Conservation (phyloP, 2,113 vertebrate genomes). For the Rhinichthys klamathensis region DNA sequence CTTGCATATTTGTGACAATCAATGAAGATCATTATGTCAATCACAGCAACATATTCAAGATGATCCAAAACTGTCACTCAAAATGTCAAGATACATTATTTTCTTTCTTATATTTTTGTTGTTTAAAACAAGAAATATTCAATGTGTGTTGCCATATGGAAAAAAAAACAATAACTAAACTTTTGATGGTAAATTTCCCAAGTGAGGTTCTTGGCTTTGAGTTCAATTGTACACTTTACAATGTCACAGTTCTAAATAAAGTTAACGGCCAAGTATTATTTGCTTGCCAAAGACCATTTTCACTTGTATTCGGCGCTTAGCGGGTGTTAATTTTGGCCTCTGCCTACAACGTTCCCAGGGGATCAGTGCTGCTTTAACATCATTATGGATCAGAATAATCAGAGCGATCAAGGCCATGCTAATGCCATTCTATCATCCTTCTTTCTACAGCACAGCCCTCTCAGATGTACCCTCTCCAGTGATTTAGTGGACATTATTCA, state of each 20-base stretch:
- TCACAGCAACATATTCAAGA: too few relatives aligned
- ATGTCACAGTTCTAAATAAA: background rate
- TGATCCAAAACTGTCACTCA: too few relatives aligned
- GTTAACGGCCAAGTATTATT: background rate
- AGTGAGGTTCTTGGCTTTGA: background rate
- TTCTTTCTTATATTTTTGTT: background rate
- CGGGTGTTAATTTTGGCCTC: constrained; percentile 3
- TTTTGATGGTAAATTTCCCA: background rate
- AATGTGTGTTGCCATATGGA: background rate
- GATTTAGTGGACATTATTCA: constrained; percentile 19
- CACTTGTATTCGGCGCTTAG: background rate
- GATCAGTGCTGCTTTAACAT: constrained; percentile 22
- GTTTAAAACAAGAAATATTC: background rate
- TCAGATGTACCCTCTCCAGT: background rate
- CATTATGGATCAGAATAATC: constrained; percentile 15
- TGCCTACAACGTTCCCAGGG: background rate
- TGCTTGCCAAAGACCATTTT: constrained; percentile 14
- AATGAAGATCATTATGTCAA: background rate
- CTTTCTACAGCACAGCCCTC: background rate
- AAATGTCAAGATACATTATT: background rate
- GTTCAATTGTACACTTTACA: background rate
- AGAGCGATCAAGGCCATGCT: constrained; percentile 7
- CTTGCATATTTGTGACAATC: background rate
- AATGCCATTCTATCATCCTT: background rate
- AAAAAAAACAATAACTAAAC: background rate